Evolutionary conservation across 2,888 invertebrate species (phyloP), one percentile per base, ranked within the genome.

Genomic region (Yponomeuta plumbellus): DNA sequence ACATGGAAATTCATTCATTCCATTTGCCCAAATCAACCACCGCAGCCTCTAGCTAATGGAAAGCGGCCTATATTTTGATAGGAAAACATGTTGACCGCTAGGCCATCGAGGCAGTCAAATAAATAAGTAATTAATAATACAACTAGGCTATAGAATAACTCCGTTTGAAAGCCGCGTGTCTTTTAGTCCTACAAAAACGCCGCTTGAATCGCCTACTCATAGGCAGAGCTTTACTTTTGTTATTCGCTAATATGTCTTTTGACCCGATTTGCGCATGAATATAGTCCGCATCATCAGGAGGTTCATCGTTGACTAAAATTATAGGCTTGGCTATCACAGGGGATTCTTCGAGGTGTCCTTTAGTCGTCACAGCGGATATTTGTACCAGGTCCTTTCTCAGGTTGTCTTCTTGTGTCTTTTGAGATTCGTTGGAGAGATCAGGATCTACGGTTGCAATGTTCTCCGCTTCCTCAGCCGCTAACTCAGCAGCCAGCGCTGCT

Each of bases 251-350:
- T 1, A 34, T 39, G 13, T 61, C n/a, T 26, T 23, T 52, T 22
- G 52, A 6, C 8, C 40, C 5, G 17, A 26, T 21, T 44, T 20
- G 64, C 52, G 20, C 21, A 52, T 23, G 11, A n/a, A 84, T 86
- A 66, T 85, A 82, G 66, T 88, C 90, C 13, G 88, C 80, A 71
- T 88, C 89, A 71, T 88, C 89, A 0, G 84, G 83, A 20, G 84
- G 83, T 71, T 83, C 84, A 58, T 91, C 91, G 61, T 91, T 91
- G 5, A 89, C 81, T 70, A 91, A 70, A 23, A 91, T 90, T 39
- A 90, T 85, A 1, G 90, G 91, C 68, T 86, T 81, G 11, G 78
- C 72, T 4, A 68, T 67, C 58, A 75, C 76, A 5, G 74, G 75
- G 40, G 80, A 79, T 52, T 76, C 75, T 75, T 66, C 62, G 20